Evolutionary conservation across 2,113 vertebrate species (phyloP).

Genomic region (Dunckerocampus dactyliophorus): DNA sequence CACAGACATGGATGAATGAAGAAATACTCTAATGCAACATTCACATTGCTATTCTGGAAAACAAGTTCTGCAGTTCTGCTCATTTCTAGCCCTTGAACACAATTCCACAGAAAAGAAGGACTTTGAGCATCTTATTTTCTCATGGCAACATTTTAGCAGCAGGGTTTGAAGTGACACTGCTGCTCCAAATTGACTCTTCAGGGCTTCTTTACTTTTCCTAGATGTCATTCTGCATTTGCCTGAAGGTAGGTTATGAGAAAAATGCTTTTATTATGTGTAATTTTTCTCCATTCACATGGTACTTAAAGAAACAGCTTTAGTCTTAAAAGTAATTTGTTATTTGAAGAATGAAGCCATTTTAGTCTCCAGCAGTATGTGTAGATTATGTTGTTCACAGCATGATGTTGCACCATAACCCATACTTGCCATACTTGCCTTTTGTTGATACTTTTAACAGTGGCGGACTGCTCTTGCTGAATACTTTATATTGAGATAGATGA

Average conservation of each 20-base stretch:
- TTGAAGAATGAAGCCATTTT: neutral
- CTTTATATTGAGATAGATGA: conserved; percentile 41
- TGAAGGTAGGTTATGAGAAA: conserved; percentile 26
- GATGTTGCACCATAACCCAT: neutral
- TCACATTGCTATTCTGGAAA: conserved; percentile 15
- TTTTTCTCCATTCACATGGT: conserved; percentile 23
- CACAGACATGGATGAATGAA: conserved; percentile 7
- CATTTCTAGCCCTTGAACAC: conserved; percentile 30
- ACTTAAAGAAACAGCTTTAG: conserved; percentile 16
- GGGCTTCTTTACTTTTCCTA: conserved; percentile 46
- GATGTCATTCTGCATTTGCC: conserved; percentile 61
- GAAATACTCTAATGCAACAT: conserved; percentile 22
- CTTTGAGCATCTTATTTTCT: conserved; percentile 11
- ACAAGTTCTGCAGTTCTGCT: conserved; percentile 18
- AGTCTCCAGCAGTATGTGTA: neutral
- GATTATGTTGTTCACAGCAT: neutral
- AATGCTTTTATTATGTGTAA: conserved; percentile 2
- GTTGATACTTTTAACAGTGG: conserved; percentile 14
- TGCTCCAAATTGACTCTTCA: conserved; percentile 63
- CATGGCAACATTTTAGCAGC: conserved; percentile 46
- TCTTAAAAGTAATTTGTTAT: conserved; percentile 4
- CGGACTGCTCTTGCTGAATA: conserved; percentile 27
- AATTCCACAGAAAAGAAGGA: conserved; percentile 24
- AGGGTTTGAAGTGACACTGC: conserved; percentile 57
- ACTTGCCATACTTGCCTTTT: conserved; percentile 6